Evolutionary conservation across 2,888 invertebrate species (phyloP).

Genomic region (Tipula vernalis): DNA sequence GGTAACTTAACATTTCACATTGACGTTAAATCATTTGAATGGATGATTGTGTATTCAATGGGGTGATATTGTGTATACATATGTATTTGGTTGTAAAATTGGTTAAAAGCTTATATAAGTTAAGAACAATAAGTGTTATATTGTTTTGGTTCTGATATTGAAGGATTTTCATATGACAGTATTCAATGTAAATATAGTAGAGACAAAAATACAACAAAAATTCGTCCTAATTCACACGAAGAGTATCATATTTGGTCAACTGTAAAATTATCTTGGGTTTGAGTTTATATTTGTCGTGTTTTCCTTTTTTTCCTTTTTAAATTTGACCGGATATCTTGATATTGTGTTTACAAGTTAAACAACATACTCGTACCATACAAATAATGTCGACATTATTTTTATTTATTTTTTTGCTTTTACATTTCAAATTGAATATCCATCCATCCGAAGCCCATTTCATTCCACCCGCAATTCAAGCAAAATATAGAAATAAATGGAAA

Average conservation of each 20-base stretch:
- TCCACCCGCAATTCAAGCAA: neutral
- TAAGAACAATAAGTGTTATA: neutral
- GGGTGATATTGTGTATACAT: neutral
- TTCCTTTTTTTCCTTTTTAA: neutral
- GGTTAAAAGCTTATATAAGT: neutral
- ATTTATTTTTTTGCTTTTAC: neutral
- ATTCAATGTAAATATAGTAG: neutral
- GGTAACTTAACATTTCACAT: neutral
- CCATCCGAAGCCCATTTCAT: neutral
- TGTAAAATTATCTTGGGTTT: neutral
- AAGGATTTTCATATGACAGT: neutral
- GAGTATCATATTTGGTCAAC: neutral
- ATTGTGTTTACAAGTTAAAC: neutral
- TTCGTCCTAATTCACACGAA: neutral
- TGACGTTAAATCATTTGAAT: constrained; percentile 4
- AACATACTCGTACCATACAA: neutral
- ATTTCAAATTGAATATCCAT: neutral
- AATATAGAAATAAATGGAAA: neutral
- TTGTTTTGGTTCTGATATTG: neutral
- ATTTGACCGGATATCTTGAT: neutral
- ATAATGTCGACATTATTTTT: neutral
- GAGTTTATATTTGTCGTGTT: neutral
- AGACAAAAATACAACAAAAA: neutral
- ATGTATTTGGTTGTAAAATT: neutral
- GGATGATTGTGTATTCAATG: neutral